Percentiles rank a stretch among this genome's conserved stretches.
Evolutionary conservation across 2,113 vertebrate species (phyloP).

Genomic region (Morone chrysops): DNA sequence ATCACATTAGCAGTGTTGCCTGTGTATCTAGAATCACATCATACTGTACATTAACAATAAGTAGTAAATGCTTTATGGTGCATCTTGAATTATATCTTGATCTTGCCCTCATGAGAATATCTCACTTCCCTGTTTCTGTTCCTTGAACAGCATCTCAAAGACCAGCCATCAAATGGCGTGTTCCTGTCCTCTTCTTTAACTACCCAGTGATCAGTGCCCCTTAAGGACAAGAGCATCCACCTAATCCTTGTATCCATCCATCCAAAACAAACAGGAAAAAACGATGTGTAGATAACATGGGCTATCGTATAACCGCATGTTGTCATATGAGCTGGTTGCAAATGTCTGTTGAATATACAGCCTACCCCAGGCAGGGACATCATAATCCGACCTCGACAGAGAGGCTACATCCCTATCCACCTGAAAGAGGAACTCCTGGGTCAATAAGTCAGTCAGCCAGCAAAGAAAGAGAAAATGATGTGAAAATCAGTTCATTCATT

Average conservation of each 20-base stretch:
- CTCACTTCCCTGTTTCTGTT: constrained; percentile 51
- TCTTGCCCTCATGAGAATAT: constrained; percentile 32
- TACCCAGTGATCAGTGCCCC: constrained; percentile 13
- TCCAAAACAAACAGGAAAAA: constrained; percentile 42
- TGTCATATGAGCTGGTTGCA: constrained; percentile 22
- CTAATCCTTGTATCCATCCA: background rate
- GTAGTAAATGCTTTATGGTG: background rate
- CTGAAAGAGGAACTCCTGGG: background rate
- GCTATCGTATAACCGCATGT: constrained; percentile 31
- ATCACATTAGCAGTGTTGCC: background rate
- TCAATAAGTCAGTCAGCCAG: constrained; percentile 3
- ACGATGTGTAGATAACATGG: background rate
- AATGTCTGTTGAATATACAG: background rate
- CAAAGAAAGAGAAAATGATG: constrained; percentile 26
- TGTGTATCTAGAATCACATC: background rate
- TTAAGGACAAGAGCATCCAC: background rate
- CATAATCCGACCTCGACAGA: background rate
- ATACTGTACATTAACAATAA: background rate
- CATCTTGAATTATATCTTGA: background rate
- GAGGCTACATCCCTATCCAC: background rate
- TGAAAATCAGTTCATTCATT: constrained; percentile 4
- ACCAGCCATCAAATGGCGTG: background rate
- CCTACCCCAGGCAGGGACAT: background rate
- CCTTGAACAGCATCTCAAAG: constrained; percentile 19
- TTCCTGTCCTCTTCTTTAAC: constrained; percentile 12